These are phyloP conservation scores for Mesopsocus fuscifrons DNA, from an alignment of 2,888 invertebrate genomes.

Conservation along the genomic window DNA sequence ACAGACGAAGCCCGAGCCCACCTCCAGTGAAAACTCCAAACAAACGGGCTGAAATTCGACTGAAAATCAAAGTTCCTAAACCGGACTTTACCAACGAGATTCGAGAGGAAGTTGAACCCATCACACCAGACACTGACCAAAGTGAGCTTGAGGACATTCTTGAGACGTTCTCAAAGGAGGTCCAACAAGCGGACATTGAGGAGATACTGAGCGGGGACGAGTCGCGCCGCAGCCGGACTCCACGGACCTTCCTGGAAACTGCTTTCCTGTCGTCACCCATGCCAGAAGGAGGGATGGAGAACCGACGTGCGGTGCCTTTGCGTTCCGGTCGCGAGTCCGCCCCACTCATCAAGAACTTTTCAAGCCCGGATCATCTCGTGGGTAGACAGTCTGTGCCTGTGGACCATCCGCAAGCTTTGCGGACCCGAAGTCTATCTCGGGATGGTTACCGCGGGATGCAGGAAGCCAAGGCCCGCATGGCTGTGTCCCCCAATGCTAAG, in stretches of 20 bases:
- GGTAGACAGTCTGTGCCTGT: slow-evolving; percentile 4
- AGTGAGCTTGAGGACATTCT: slow-evolving; percentile 6
- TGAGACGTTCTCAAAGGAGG: slow-evolving; percentile 5
- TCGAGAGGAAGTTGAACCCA: slow-evolving; percentile 5
- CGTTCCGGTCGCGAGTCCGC: slow-evolving; percentile 1
- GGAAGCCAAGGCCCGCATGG: not conserved
- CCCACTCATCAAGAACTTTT: not conserved
- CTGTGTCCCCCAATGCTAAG: not conserved
- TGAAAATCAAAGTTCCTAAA: not conserved
- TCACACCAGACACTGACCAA: slow-evolving; percentile 7
- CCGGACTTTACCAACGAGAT: slow-evolving; percentile 7
- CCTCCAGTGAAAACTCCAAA: not conserved
- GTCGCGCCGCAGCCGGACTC: not conserved
- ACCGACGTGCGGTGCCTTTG: not conserved
- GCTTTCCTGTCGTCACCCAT: slow-evolving; percentile 4
- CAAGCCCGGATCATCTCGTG: not conserved
- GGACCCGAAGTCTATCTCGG: not conserved
- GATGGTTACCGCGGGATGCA: not conserved
- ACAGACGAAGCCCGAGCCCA: not conserved
- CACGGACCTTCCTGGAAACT: slow-evolving; percentile 2
- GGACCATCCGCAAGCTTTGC: not conserved
- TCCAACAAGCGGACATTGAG: not conserved
- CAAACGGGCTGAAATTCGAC: not conserved
- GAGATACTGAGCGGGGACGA: slow-evolving; percentile 8
- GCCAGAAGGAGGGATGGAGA: not conserved